Conservation (phyloP, 2,888 invertebrate genomes). For the Philhelius pedissequus region DNA sequence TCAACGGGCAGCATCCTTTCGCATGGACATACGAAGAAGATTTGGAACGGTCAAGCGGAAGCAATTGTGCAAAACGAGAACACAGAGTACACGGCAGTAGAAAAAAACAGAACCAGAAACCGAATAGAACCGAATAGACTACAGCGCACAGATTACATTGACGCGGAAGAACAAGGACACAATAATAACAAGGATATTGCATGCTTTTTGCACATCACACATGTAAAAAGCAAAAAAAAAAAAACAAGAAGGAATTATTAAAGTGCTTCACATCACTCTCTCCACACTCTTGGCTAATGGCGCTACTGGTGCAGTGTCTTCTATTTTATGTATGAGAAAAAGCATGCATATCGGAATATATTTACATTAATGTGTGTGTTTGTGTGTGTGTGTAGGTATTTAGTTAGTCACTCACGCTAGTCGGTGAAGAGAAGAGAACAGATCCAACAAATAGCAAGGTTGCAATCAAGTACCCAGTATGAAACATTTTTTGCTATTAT, state of each 20-base stretch:
- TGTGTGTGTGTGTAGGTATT: constrained; percentile 8
- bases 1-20: constrained; percentile 40
- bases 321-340: constrained; percentile 34
- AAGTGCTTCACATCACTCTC: constrained; percentile 14
- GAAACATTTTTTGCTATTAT: constrained; percentile 72
- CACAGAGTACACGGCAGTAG: neutral
- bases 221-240: constrained; percentile 32
- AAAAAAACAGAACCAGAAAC: neutral
- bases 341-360: constrained; percentile 12
- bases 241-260: neutral
- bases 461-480: constrained; percentile 71
- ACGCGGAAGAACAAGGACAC: constrained; percentile 60
- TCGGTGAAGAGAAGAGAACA: constrained; percentile 65
- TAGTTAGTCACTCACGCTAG: constrained; percentile 67
- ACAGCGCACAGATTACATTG: constrained; percentile 50
- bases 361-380: neutral
- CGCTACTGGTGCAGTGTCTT: constrained; percentile 44
- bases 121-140: too few relatives aligned
- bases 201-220: constrained; percentile 65
- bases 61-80: constrained; percentile 46
- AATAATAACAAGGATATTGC: constrained; percentile 65
- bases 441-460: constrained; percentile 68
- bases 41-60: constrained; percentile 56
- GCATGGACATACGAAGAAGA: constrained; percentile 35
- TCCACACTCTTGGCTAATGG: neutral